Percentiles rank a stretch among this genome's conserved stretches.
Conservation (phyloP, 2,797 vertebrate species). For the Ibycter americanus region DNA sequence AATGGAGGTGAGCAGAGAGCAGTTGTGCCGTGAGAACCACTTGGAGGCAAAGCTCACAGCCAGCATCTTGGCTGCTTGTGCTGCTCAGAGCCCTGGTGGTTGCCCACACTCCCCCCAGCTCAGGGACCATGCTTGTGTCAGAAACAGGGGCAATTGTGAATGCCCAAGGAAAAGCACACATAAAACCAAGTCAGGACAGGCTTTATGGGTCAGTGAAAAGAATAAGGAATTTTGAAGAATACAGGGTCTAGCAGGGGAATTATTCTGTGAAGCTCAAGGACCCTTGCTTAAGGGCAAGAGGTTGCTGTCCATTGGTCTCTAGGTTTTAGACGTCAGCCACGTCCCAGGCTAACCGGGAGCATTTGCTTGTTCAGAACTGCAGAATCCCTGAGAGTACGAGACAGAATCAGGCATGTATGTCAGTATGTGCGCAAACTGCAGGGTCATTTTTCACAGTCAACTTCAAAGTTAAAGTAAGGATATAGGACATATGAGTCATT, state of each 20-base stretch:
- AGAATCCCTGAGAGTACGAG: not conserved
- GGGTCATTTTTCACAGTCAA: not conserved
- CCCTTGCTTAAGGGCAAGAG: not conserved
- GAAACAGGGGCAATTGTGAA: not conserved
- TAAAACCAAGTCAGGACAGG: not conserved
- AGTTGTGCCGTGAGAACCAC: not conserved
- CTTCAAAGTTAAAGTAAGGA: not conserved
- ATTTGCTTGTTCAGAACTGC: not conserved
- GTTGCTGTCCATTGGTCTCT: not conserved
- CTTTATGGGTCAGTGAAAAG: not conserved
- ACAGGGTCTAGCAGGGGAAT: not conserved
- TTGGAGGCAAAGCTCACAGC: not conserved
- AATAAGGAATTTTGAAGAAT: not conserved
- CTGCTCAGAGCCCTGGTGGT: not conserved
- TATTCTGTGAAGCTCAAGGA: not conserved
- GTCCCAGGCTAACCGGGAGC: not conserved
- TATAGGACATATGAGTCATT: not conserved
- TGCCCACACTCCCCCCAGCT: not conserved
- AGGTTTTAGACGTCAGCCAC: not conserved
- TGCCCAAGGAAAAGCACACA: not conserved
- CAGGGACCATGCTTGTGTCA: not conserved
- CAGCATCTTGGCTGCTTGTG: not conserved
- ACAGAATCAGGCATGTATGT: not conserved
- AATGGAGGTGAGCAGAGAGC: not conserved
- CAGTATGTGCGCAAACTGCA: not conserved